Evolutionary conservation across 2,797 vertebrate genomes (phyloP).

Genomic region (Periparus ater): DNA sequence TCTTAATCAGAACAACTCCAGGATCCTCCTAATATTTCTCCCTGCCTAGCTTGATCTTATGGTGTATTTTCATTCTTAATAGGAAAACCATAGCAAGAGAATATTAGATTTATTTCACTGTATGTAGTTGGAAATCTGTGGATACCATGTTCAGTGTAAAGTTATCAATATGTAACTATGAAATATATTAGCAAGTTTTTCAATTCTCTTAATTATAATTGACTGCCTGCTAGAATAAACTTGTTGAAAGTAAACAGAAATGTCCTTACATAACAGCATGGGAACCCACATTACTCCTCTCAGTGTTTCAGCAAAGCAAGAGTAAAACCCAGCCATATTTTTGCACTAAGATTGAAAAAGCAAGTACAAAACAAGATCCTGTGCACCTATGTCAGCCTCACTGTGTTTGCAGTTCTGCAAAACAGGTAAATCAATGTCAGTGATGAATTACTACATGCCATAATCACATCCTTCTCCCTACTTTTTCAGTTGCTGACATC

Average conservation of each 20-base stretch:
- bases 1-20: background rate
- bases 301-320: background rate
- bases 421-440: background rate
- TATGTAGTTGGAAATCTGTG: background rate
- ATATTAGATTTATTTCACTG: background rate
- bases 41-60: background rate
- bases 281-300: background rate
- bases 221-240: background rate
- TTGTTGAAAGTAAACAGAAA: background rate
- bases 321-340: background rate
- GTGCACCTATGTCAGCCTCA: background rate
- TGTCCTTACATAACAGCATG: background rate
- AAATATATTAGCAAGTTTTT: background rate
- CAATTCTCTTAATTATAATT: background rate
- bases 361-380: background rate
- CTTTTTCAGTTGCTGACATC: background rate
- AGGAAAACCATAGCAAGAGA: constrained; percentile 26
- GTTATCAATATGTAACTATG: background rate
- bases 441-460: background rate
- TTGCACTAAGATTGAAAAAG: background rate
- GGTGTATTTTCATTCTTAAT: constrained; percentile 29
- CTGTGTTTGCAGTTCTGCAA: background rate
- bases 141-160: background rate
- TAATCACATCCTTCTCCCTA: background rate
- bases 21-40: background rate